Evolutionary conservation across 2,888 invertebrate species (phyloP).

Genomic region (Mimachlamys varia): DNA sequence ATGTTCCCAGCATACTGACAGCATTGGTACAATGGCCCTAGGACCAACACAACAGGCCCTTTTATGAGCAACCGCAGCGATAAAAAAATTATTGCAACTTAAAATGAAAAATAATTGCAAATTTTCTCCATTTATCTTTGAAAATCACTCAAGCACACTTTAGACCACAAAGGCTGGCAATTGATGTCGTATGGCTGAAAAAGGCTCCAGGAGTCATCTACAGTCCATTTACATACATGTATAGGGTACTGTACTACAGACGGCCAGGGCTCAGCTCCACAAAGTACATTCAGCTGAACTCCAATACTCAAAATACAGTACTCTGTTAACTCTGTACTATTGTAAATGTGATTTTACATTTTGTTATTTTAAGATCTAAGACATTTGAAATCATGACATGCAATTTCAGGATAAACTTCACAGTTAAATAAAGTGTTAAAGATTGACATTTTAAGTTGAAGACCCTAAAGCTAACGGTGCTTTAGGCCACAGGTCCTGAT

Average conservation of each 20-base stretch:
- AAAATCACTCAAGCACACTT: constrained; percentile 10
- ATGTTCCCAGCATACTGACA: neutral
- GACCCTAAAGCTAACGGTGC: too few species aligned
- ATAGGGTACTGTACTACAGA: neutral
- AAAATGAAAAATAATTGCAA: neutral
- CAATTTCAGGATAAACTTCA: too few species aligned
- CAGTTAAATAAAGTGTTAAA: too few species aligned
- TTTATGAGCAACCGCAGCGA: neutral
- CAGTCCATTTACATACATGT: neutral
- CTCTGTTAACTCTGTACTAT: too few species aligned
- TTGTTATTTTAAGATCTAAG: too few species aligned
- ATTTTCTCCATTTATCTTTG: constrained; percentile 10
- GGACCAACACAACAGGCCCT: neutral
- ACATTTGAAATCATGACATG: too few species aligned
- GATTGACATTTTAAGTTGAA: too few species aligned
- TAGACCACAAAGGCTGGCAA: neutral
- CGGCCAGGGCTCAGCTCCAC: too few species aligned
- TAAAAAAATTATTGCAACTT: constrained; percentile 18
- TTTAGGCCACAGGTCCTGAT: too few species aligned
- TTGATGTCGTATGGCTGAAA: neutral
- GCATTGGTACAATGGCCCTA: neutral
- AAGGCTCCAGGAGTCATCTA: neutral
- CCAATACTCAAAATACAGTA: neutral
- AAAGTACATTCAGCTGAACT: neutral
- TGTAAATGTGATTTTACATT: too few species aligned